Percentiles rank a stretch among this genome's conserved stretches.
Conservation (phyloP, 2,888 invertebrate genomes). For the Mesoligia furuncula region DNA sequence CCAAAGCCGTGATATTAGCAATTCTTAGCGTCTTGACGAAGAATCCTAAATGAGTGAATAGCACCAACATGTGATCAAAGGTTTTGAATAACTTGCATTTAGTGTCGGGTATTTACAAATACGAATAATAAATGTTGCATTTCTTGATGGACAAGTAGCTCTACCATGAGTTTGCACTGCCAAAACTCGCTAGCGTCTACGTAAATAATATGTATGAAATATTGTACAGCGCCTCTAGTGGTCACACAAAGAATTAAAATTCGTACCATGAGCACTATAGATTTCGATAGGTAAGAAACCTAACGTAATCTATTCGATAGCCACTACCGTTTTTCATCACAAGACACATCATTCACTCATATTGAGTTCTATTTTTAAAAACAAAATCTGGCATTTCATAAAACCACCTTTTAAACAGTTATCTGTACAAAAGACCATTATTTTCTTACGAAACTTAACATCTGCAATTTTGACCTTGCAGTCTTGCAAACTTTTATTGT, state of each 20-base stretch:
- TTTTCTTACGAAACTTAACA: constrained; percentile 59
- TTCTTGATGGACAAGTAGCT: background rate
- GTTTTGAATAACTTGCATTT: background rate
- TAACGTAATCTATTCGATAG: too few relatives aligned
- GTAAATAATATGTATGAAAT: too few relatives aligned
- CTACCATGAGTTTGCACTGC: too few relatives aligned
- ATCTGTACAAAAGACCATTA: constrained; percentile 27
- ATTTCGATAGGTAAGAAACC: too few relatives aligned
- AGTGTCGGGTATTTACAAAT: background rate
- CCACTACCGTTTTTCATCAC: too few relatives aligned
- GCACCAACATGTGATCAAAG: constrained; percentile 20
- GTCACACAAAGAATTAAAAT: too few relatives aligned
- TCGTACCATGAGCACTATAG: too few relatives aligned
- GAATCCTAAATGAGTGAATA: constrained; percentile 27
- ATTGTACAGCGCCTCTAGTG: too few relatives aligned
- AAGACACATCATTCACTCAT: background rate
- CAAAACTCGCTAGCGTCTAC: too few relatives aligned
- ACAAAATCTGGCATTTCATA: constrained; percentile 16
- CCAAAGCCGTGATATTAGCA: constrained; percentile 56
- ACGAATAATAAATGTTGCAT: background rate
- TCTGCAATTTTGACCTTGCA: constrained; percentile 64
- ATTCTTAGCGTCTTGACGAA: constrained; percentile 49
- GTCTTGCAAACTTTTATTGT: constrained; percentile 65
- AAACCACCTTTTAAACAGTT: constrained; percentile 13
- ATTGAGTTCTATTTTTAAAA: background rate